phyloP scores from a whole-genome alignment of 2,888 invertebrate genomes.

The Troglohyphantes excavatus region DNA sequence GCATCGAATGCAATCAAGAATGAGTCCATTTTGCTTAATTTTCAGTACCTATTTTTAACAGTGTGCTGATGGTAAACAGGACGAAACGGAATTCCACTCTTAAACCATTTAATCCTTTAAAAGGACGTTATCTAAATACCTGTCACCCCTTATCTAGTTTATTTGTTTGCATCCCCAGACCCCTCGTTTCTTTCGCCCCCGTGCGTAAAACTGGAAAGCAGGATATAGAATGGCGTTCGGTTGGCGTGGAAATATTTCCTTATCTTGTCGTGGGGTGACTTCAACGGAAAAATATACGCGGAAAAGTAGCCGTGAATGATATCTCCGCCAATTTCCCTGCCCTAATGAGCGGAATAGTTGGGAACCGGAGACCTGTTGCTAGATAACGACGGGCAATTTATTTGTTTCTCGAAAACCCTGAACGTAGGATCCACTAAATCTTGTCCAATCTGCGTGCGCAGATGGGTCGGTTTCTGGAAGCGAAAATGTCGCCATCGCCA shows the following conservation, averaged over 20 bases:
- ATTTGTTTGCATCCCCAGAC: background rate
- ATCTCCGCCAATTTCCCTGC: background rate
- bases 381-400: conserved; percentile 62
- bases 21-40: too few relatives aligned
- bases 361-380: background rate
- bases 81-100: background rate
- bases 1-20: too few relatives aligned
- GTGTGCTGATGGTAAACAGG: too few relatives aligned
- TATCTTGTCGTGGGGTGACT: background rate
- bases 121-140: background rate
- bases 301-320: background rate
- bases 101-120: background rate
- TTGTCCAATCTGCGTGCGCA: conserved; percentile 38
- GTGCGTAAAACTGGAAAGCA: conserved; percentile 43
- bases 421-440: conserved; percentile 41
- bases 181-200: background rate
- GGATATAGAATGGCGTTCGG: background rate
- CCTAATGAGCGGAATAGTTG: background rate
- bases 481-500: background rate
- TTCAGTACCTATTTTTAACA: too few relatives aligned
- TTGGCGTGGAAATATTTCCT: background rate
- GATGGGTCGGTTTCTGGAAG: conserved; percentile 12
- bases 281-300: background rate
- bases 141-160: background rate
- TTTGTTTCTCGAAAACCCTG: conserved; percentile 16